Conservation (phyloP, 2,888 invertebrate genomes). For the Scaeva pyrastri region DNA sequence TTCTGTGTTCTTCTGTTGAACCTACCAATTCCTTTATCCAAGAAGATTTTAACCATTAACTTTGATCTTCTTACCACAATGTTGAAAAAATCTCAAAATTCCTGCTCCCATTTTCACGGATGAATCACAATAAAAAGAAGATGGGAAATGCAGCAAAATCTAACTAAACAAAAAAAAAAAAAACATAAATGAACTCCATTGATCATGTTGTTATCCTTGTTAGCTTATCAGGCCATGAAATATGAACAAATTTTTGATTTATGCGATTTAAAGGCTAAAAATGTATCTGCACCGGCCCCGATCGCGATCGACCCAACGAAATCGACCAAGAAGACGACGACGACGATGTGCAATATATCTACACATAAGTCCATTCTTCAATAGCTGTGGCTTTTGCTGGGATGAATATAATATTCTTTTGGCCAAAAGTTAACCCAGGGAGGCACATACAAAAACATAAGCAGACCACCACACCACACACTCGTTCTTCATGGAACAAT, state of each 20-base stretch:
- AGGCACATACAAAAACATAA: neutral
- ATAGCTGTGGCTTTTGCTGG: neutral
- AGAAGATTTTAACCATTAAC: no score
- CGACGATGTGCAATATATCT: constrained; percentile 4
- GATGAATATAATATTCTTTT: constrained; percentile 8
- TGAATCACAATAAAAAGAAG: constrained; percentile 43
- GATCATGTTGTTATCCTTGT: constrained; percentile 76
- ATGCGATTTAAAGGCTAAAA: constrained; percentile 55
- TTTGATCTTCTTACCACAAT: no score
- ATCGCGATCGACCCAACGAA: no score
- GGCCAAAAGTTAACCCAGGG: neutral
- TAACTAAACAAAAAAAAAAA: neutral
- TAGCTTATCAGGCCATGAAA: constrained; percentile 75
- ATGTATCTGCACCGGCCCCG: constrained; percentile 21
- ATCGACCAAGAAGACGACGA: no score
- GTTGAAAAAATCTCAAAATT: no score
- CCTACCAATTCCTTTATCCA: no score
- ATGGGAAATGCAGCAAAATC: constrained; percentile 34
- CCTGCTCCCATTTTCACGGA: constrained; percentile 51
- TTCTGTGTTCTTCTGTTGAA: no score
- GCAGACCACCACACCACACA: constrained; percentile 40
- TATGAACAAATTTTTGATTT: constrained; percentile 75
- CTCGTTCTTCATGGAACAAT: constrained; percentile 57
- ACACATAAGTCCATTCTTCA: constrained; percentile 11
- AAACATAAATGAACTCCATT: constrained; percentile 54